A percentile compares a stretch with the other conserved stretches of the same genome.
phyloP scores from a whole-genome alignment of 1,140 invertebrate species.

The Brachionus rubens region DNA sequence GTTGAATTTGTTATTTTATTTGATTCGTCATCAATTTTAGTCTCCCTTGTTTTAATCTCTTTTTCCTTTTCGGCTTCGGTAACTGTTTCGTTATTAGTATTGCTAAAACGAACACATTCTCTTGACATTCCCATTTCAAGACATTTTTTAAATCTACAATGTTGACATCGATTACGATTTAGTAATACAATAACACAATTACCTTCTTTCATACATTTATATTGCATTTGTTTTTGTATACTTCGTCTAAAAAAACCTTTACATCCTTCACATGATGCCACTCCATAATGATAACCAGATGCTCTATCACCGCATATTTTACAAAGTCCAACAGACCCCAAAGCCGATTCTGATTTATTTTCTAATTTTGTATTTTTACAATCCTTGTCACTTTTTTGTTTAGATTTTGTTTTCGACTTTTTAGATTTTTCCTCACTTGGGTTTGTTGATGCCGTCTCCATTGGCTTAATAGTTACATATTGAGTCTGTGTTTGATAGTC shows the following conservation, averaged over 20 bases:
- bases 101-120: slow-evolving; percentile 58
- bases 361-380: neutral
- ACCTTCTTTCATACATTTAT: slow-evolving; percentile 60
- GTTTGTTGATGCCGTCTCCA: neutral
- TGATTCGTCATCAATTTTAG: neutral
- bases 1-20: slow-evolving; percentile 28
- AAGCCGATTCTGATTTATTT: neutral
- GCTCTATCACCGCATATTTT: slow-evolving; percentile 60
- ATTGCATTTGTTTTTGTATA: slow-evolving; percentile 60
- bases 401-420: neutral
- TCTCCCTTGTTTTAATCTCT: neutral
- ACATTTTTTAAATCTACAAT: slow-evolving; percentile 61
- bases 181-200: slow-evolving; percentile 58
- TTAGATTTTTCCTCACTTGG: neutral
- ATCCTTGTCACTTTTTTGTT: neutral
- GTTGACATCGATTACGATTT: slow-evolving; percentile 59
- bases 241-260: slow-evolving; percentile 61
- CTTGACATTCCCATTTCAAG: slow-evolving; percentile 49
- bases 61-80: neutral
- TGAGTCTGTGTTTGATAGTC: neutral
- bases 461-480: neutral
- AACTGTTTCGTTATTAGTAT: neutral
- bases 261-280: slow-evolving; percentile 60
- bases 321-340: slow-evolving; percentile 51
- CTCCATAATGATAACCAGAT: slow-evolving; percentile 60